These are phyloP conservation scores for Mythimna loreyi DNA, from an alignment of 2,888 invertebrate species.

Conservation along the genomic window DNA sequence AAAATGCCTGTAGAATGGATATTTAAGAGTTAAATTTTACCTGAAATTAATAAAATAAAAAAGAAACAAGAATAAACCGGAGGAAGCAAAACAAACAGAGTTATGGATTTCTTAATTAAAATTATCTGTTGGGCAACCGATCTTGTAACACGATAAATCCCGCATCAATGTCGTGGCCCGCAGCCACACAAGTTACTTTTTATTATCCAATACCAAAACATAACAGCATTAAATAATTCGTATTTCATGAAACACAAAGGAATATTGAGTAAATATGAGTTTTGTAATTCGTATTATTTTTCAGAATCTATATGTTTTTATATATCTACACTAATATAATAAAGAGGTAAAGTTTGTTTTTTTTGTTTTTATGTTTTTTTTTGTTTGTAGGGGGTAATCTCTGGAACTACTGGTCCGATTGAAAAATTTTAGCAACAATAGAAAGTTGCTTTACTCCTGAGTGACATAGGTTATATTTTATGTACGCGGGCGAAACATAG, in stretches of 20 bases:
- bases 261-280: constrained; percentile 42
- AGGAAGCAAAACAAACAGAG: constrained; percentile 15
- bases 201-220: constrained; percentile 58
- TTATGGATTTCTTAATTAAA: constrained; percentile 44
- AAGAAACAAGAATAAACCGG: neutral
- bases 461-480: too few relatives aligned
- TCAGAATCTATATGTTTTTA: too few relatives aligned
- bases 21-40: neutral
- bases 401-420: too few relatives aligned
- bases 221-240: constrained; percentile 48
- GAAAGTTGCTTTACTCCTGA: too few relatives aligned
- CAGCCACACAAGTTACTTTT: constrained; percentile 42
- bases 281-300: constrained; percentile 35
- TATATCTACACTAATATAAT: too few relatives aligned
- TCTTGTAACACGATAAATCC: constrained; percentile 28
- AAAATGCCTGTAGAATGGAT: neutral
- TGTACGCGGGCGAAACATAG: too few relatives aligned
- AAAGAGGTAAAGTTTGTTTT: too few relatives aligned
- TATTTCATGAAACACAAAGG: constrained; percentile 54
- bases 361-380: too few relatives aligned
- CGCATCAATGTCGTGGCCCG: constrained; percentile 34
- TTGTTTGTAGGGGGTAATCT: too few relatives aligned
- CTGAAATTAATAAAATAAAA: neutral
- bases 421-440: too few relatives aligned
- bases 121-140: constrained; percentile 25